Percentiles rank a stretch among this genome's conserved stretches.
These are phyloP conservation scores for Darevskia nairensis DNA, from an alignment of 2,797 vertebrate genomes.

Conservation along the genomic window DNA sequence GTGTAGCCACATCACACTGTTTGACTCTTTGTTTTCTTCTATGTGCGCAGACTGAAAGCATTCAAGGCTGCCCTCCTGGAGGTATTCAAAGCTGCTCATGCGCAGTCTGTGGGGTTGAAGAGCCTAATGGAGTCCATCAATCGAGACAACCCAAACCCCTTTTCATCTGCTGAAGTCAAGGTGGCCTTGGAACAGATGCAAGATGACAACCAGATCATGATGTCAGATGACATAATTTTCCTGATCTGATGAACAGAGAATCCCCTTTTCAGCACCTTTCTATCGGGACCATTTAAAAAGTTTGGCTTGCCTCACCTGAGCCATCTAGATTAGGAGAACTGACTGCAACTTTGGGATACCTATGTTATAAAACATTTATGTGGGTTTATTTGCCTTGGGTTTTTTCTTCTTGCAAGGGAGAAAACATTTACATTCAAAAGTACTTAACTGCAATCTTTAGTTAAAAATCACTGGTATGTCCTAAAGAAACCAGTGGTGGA, in stretches of 20 bases:
- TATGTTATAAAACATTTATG: background rate
- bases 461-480: too few relatives aligned
- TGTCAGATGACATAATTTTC: constrained; percentile 95
- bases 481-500: background rate
- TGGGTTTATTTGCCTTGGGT: background rate
- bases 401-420: background rate
- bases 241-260: constrained; percentile 82
- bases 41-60: constrained; percentile 86
- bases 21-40: background rate
- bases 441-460: background rate
- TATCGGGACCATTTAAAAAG: background rate
- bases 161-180: constrained; percentile 84
- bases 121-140: constrained; percentile 86
- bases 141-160: constrained; percentile 77
- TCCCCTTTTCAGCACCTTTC: too few relatives aligned
- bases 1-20: background rate
- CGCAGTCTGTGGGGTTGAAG: constrained; percentile 90
- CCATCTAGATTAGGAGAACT: background rate
- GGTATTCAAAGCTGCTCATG: constrained; percentile 88
- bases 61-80: constrained; percentile 91
- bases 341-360: background rate
- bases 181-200: constrained; percentile 89
- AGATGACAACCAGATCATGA: constrained; percentile 97
- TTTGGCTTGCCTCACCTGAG: background rate
- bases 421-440: background rate